These are phyloP conservation scores for Platypus cylindrus DNA, from an alignment of 2,888 invertebrate species.

Conservation along the genomic window DNA sequence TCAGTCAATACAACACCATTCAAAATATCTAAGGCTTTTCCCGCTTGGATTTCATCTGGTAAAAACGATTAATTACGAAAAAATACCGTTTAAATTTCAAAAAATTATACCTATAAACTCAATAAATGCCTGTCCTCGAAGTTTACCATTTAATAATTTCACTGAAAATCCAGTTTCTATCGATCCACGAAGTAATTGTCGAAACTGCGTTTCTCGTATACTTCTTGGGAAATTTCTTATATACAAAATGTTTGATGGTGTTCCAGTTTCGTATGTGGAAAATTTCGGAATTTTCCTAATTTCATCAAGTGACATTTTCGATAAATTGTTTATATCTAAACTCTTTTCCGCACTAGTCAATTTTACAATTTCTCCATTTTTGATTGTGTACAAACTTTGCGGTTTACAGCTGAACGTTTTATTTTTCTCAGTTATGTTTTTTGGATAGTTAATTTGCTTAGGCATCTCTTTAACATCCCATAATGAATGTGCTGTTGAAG, in stretches of 20 bases:
- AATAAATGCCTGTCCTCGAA: conserved; percentile 48
- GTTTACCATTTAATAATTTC: conserved; percentile 40
- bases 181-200: conserved; percentile 31
- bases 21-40: conserved; percentile 9
- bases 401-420: conserved; percentile 26
- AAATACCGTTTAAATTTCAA: background rate
- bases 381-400: conserved; percentile 39
- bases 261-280: conserved; percentile 40
- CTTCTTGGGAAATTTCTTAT: conserved; percentile 43
- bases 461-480: conserved; percentile 37
- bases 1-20: conserved; percentile 12
- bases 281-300: conserved; percentile 42
- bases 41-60: conserved; percentile 10
- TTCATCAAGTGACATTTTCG: conserved; percentile 39
- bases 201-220: conserved; percentile 38
- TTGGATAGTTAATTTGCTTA: background rate
- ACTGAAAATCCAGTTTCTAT: conserved; percentile 29
- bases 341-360: conserved; percentile 18
- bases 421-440: conserved; percentile 9
- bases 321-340: conserved; percentile 30
- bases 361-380: conserved; percentile 39
- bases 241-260: conserved; percentile 41
- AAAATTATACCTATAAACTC: conserved; percentile 38
- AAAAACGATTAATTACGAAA: conserved; percentile 5
- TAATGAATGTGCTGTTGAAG: conserved; percentile 10